Evolutionary conservation across 2,113 vertebrate genomes (phyloP).

Genomic region (Charina bottae): DNA sequence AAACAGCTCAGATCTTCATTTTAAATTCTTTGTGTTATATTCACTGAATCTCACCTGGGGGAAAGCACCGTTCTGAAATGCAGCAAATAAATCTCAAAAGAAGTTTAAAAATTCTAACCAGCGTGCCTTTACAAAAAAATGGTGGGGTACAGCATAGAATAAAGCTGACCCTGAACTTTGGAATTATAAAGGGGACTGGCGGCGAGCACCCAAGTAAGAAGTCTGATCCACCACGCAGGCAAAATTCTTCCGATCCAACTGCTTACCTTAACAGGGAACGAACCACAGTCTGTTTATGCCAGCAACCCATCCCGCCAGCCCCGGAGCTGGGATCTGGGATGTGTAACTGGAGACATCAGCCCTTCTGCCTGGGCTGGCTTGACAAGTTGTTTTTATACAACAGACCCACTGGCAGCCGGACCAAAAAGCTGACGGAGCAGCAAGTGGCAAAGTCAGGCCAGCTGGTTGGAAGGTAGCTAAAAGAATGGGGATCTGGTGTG

Average conservation of each 20-base stretch:
- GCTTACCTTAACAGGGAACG: constrained; percentile 42
- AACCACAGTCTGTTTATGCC: constrained; percentile 25
- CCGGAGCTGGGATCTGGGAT: constrained; percentile 34
- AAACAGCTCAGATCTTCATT: too few species aligned
- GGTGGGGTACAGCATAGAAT: neutral
- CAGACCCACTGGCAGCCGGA: constrained; percentile 5
- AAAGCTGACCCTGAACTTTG: neutral
- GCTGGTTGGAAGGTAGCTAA: neutral
- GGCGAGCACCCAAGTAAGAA: too few species aligned
- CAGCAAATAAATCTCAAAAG: neutral
- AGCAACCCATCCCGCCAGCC: neutral
- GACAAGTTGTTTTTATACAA: constrained; percentile 43
- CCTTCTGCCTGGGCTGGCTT: constrained; percentile 19
- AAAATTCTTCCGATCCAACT: neutral
- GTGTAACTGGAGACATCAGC: constrained; percentile 28
- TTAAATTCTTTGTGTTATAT: neutral
- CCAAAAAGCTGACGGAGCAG: neutral
- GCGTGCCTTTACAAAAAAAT: neutral
- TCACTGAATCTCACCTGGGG: neutral
- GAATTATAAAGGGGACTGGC: neutral
- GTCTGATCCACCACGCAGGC: neutral
- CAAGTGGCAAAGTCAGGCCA: neutral
- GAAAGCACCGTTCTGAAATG: neutral
- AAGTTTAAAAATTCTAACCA: neutral
- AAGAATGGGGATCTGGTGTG: neutral